These are phyloP conservation scores for Cercopithecus hamlyni DNA, from an alignment of 2,797 vertebrate species.

Conservation along the genomic window DNA sequence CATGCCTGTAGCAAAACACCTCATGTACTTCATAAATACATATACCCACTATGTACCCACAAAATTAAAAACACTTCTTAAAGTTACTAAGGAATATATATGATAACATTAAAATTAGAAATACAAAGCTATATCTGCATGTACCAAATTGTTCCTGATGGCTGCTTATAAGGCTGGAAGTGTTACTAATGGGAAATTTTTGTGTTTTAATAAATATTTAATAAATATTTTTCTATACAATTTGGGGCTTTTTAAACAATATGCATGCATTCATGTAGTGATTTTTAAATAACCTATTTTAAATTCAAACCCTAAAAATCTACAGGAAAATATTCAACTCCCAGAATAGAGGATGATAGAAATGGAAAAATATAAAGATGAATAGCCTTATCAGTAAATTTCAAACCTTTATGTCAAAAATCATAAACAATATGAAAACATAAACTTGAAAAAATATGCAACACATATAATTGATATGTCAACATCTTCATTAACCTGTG, in stretches of 20 bases:
- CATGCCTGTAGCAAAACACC: not conserved
- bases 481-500: not conserved
- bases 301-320: conserved; percentile 13
- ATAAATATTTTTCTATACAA: not conserved
- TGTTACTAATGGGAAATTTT: not conserved
- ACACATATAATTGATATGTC: not conserved
- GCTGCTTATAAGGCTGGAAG: not conserved
- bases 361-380: not conserved
- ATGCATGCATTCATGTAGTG: not conserved
- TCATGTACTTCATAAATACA: not conserved
- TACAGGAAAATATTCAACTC: not conserved
- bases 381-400: not conserved
- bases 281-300: conserved; percentile 16
- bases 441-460: not conserved
- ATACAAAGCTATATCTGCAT: not conserved
- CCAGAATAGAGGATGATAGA: not conserved
- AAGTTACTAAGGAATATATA: not conserved
- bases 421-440: conserved; percentile 11
- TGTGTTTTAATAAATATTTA: conserved; percentile 8
- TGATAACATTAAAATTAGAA: conserved; percentile 32
- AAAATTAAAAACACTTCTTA: not conserved
- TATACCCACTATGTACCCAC: not conserved
- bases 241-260: not conserved
- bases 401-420: not conserved
- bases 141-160: not conserved